Evolutionary conservation across 2,888 invertebrate genomes (phyloP).

Genomic region (Mythimna vitellina): DNA sequence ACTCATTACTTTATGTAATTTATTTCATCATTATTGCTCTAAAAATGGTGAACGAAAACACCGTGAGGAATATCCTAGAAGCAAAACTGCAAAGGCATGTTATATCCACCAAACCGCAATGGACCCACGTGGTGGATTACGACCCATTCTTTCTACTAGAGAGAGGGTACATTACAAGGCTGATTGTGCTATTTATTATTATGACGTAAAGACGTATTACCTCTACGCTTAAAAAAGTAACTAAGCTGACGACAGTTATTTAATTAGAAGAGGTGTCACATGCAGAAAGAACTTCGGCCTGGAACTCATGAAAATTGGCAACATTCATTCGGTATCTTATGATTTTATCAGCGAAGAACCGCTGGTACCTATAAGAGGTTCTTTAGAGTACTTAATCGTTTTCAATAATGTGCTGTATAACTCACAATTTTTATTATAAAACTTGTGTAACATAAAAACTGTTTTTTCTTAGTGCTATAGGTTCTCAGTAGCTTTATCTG

Average conservation of each 20-base stretch:
- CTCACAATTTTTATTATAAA: background rate
- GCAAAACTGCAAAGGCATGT: too few relatives aligned
- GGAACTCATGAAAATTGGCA: background rate
- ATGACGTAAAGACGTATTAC: background rate
- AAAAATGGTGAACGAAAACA: too few relatives aligned
- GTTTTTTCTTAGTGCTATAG: too few relatives aligned
- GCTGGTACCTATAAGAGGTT: background rate
- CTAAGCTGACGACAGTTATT: background rate
- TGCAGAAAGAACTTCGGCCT: background rate
- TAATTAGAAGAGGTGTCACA: background rate
- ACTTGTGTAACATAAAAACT: background rate
- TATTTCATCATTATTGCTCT: too few relatives aligned
- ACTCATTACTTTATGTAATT: too few relatives aligned
- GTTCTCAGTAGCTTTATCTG: conserved; percentile 4
- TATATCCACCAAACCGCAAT: too few relatives aligned
- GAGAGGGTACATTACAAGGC: too few relatives aligned
- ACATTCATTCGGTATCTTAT: background rate
- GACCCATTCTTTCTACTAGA: too few relatives aligned
- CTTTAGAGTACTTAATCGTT: background rate
- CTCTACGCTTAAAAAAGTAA: background rate
- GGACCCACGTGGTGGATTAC: too few relatives aligned
- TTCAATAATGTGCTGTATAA: background rate
- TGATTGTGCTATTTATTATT: too few relatives aligned
- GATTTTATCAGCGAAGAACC: background rate
- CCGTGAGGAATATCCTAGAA: too few relatives aligned